These are phyloP conservation scores for Zhuqinia jingwanae DNA, from an alignment of 2,888 invertebrate species.

Conservation along the genomic window DNA sequence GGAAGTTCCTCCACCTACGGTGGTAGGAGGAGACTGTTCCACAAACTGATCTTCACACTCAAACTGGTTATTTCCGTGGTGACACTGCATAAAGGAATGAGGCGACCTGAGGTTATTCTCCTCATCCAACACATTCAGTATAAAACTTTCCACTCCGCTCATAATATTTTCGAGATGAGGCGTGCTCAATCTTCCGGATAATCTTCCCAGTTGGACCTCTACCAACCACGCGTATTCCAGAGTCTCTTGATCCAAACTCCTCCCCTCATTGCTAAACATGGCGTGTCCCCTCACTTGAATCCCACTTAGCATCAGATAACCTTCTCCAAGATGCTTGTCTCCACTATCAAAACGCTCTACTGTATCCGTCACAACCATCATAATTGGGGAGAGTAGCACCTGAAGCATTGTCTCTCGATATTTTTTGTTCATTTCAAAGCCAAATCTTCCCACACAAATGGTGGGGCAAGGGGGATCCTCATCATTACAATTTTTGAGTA, in stretches of 20 bases:
- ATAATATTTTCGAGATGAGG: constrained; percentile 94
- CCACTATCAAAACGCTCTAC: constrained; percentile 85
- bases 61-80: constrained; percentile 88
- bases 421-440: constrained; percentile 98
- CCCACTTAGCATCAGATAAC: constrained; percentile 92
- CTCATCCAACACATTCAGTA: constrained; percentile 91
- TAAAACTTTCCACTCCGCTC: constrained; percentile 93
- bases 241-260: constrained; percentile 95
- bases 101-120: constrained; percentile 95
- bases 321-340: constrained; percentile 89
- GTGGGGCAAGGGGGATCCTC: constrained; percentile 96
- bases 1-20: not conserved
- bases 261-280: constrained; percentile 96
- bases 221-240: constrained; percentile 98
- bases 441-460: constrained; percentile 92
- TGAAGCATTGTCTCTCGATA: constrained; percentile 96
- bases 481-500: constrained; percentile 94
- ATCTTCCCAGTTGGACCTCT: constrained; percentile 95
- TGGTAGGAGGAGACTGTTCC: constrained; percentile 29
- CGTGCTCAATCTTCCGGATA: constrained; percentile 94
- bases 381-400: constrained; percentile 92
- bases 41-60: constrained; percentile 82
- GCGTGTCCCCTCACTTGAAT: constrained; percentile 96
- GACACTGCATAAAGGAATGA: constrained; percentile 88
- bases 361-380: constrained; percentile 89